Percentiles rank a stretch among this genome's conserved stretches.
These are phyloP conservation scores for Megathymus violae DNA, from an alignment of 1,140 invertebrate species.

Conservation along the genomic window DNA sequence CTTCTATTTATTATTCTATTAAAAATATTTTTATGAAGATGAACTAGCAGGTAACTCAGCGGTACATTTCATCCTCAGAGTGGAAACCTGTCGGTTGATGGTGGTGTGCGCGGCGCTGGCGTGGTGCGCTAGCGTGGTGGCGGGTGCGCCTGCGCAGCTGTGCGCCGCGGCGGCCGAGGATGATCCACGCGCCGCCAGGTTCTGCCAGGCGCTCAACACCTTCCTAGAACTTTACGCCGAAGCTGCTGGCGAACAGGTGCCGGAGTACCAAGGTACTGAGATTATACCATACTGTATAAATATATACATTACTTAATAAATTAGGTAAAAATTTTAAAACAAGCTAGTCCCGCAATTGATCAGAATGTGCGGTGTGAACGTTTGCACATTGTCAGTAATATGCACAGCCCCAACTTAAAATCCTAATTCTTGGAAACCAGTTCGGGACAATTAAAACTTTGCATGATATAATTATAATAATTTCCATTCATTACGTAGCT, in stretches of 20 bases:
- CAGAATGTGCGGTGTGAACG: too few relatives aligned
- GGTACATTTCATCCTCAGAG: slow-evolving; percentile 22
- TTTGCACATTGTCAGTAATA: too few relatives aligned
- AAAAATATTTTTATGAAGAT: too few relatives aligned
- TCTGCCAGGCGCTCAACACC: slow-evolving; percentile 80
- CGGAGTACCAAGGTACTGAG: slow-evolving; percentile 76
- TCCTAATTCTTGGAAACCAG: too few relatives aligned
- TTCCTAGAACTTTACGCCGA: slow-evolving; percentile 81
- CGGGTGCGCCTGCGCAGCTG: slow-evolving; percentile 67
- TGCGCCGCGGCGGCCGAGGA: slow-evolving; percentile 72
- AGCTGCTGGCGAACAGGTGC: slow-evolving; percentile 73
- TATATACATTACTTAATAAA: neutral
- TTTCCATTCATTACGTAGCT: too few relatives aligned
- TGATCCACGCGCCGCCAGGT: slow-evolving; percentile 75
- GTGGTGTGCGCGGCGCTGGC: slow-evolving; percentile 54
- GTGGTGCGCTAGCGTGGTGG: slow-evolving; percentile 48
- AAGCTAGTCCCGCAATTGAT: too few relatives aligned
- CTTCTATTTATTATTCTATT: too few relatives aligned
- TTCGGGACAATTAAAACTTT: too few relatives aligned
- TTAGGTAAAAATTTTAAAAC: too few relatives aligned
- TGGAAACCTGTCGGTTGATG: slow-evolving; percentile 51
- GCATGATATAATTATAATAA: too few relatives aligned
- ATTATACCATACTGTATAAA: neutral
- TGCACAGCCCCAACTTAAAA: too few relatives aligned
- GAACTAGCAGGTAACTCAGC: neutral